These are phyloP conservation scores for Maconellicoccus hirsutus DNA, from an alignment of 1,140 invertebrate species.

Conservation along the genomic window DNA sequence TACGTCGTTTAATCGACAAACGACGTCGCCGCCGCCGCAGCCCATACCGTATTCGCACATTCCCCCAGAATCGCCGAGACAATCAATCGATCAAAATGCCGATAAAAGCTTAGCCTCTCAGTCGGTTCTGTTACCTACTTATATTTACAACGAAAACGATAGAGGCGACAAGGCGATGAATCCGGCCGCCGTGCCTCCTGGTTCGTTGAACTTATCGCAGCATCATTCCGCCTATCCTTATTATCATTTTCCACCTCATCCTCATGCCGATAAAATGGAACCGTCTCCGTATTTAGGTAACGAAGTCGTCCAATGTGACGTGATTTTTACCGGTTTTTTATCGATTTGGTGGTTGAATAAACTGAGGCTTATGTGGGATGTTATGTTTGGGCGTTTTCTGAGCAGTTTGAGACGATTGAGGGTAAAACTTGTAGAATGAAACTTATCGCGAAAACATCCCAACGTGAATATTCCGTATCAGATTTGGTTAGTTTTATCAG, in stretches of 20 bases:
- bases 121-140: conserved; percentile 25
- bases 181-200: not conserved
- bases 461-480: too few species aligned
- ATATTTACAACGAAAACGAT: conserved; percentile 14
- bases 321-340: too few species aligned
- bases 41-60: not conserved
- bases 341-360: too few species aligned
- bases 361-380: too few species aligned
- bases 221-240: not conserved
- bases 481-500: not conserved
- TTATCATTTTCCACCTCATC: conserved; percentile 30
- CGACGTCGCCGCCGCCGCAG: not conserved
- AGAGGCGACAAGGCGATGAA: not conserved
- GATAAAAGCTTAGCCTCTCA: not conserved
- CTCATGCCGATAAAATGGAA: conserved; percentile 29
- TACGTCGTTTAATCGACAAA: not conserved
- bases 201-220: not conserved
- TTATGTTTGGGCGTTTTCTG: too few species aligned
- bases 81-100: not conserved
- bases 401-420: too few species aligned
- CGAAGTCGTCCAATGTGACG: not conserved
- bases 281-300: conserved; percentile 27
- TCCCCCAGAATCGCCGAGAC: not conserved
- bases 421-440: too few species aligned
- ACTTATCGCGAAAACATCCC: too few species aligned